Base-by-base conservation (phyloP, 1,140 invertebrate species). In the Magallana ariakensis region DNA sequence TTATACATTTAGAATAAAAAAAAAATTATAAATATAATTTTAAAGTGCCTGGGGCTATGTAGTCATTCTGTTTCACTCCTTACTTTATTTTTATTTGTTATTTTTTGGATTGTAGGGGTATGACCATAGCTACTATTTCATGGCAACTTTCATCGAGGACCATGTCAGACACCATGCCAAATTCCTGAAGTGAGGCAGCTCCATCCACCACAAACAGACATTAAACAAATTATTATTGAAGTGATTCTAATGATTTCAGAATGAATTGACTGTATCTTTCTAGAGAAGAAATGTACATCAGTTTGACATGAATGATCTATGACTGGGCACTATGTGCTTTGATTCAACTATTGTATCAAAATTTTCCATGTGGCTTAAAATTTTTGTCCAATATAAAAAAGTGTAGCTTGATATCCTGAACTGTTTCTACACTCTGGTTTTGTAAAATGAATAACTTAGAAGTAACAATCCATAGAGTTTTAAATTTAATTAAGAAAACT, bases 61-160 rank as follows among this genome's bases (percentile, higher is more conserved):
- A 46, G 33, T 46, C 5, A 46, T 46, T 46, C 33, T 46, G 33
- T 46, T 46, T 46, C 33, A 46, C 33, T 46, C 33, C 33, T 46
- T 46, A 46, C 5, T 46, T 46, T 46, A 46, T 46, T 46, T 46
- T 46, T 46, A n/a, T 46, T 0, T 46, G n/a, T 60, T 60, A 13
- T 9, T 75, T 11, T 26, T 46, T 26, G 8, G 13, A 11, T 75
- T 75, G 53, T 89, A 95, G 93, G 97, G 97, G 16, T 99, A 99
- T 94, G 98, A 99, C 95, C 99, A 99, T 94, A 97, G 97, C 83
- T 99, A 99, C 92, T 99, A 96, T 93, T 99, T 99, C 92, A 97
- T 99, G 90, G 95, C 97, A 4, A 97, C 98, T 0, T 99, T 98
- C 94, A 97, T 99, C 70, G 97, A 96, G 80, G 98, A 99, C 92